Base-by-base conservation (phyloP, 2,797 vertebrate species). In the Typhlichthys subterraneus region DNA sequence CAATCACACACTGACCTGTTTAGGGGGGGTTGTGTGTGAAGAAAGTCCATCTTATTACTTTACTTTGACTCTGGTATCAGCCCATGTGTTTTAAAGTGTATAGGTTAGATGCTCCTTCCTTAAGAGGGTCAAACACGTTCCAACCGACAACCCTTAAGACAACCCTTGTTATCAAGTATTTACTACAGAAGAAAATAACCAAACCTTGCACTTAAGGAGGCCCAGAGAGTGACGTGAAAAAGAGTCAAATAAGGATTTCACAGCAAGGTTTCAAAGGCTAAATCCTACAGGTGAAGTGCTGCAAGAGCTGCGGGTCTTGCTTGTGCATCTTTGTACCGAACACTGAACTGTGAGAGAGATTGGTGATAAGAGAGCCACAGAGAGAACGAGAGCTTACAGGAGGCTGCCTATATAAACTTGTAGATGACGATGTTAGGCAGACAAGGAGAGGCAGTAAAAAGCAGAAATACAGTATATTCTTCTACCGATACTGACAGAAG, bases 1-100 rank as follows among this genome's bases (percentile, higher is more conserved):
- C 67, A 31, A 89, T 48, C 8, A 93, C 76, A 77, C 86, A 83
- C 77, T 92, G 89, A 80, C 93, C 93, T 92, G 72, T 57, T 54
- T 31, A 12, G 13, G 17, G 61, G 52, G 14, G 14, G 19, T 10
- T 42, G 15, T 62, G 12, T 49, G 19, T 19, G 14, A 55, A 54
- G 45, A 33, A 15, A 46, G 38, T 45, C 47, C 45, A 19, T 23
- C 10, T 11, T 23, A 12, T 23, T 23, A 12, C 15, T 19, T 3
- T 19, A 1, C 4, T 53, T 31, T 6, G 31, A 12, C 46, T n/a
- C 46, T 12, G 9, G n/a, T 48, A n/a, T 12, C 46, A 48, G 12
- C 33, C 3, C 33, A 38, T 38, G 33, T 38, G 33, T 38, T 38
- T 38, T 38, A 38, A 38, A 38, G 33, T 38, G 33, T 38, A 19